Evolutionary conservation across 2,113 vertebrate species (phyloP), one percentile per base, ranked within the genome.

Genomic region (Oncorhynchus mykiss): DNA sequence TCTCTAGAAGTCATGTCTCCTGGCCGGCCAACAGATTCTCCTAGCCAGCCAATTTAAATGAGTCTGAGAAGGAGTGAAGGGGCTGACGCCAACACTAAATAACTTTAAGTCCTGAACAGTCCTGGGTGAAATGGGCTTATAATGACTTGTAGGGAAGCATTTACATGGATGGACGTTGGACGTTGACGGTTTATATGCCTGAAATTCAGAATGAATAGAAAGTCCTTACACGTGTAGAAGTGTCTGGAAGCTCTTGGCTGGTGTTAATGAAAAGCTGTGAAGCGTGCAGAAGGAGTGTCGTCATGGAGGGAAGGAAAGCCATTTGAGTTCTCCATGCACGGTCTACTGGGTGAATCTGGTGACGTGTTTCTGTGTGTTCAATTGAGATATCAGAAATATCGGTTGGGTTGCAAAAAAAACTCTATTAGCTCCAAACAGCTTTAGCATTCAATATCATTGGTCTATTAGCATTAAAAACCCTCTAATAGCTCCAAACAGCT

Each of bases 31-130:
- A 24, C 74, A 51, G 67, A 64, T 31, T 31, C 31, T 31, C 31
- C 31, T 6, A 5, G 31, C 31, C 34, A 34, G 27, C 71, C 75
- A 24, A 74, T 67, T 60, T 71, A 73, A 81, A 71, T 74, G 67
- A 78, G 69, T 72, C 29, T 25, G 74, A 82, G 67, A 25, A 57
- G 67, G 62, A 75, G 72, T 64, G 74, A 68, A 82, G 74, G 11
- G 69, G 59, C 76, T 78, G 76, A 70, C 64, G 31, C 70, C 62
- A 78, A 59, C 72, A 64, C 62, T 75, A 75, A 75, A 74, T 71
- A 68, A 70, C 72, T 57, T 14, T 62, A 65, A 66, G n/a, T 45
- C 39, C 29, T 54, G 3, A 27, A 70, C 72, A 68, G 54, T 77
- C 71, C 67, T 54, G 13, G 71, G 67, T 25, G 45, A 65, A 29